Percentiles rank a stretch among this genome's conserved stretches.
Conservation (phyloP, 2,113 vertebrate species). For the Phrynosoma platyrhinos region DNA sequence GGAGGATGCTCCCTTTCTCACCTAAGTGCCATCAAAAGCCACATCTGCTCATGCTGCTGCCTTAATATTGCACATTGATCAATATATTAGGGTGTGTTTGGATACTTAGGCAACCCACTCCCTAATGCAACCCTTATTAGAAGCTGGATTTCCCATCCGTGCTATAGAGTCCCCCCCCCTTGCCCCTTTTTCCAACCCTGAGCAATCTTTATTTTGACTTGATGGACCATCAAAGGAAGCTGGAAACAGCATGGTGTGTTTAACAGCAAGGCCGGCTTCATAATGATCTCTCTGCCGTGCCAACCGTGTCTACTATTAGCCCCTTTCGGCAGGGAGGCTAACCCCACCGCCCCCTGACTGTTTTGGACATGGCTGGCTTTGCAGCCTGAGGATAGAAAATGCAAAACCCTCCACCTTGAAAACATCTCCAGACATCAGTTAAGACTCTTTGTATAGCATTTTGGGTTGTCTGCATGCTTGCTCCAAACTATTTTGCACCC, state of each 20-base stretch:
- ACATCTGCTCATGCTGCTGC: no score
- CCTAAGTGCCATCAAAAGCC: no score
- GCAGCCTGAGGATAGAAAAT: not conserved
- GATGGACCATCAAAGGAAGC: not conserved
- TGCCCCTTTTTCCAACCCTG: fast-evolving
- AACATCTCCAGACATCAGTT: not conserved
- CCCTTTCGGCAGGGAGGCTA: fast-evolving
- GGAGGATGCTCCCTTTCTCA: no score
- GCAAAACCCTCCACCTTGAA: not conserved
- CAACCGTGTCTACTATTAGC: not conserved
- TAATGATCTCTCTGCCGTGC: not conserved
- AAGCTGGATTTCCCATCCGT: no score
- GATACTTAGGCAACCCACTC: no score
- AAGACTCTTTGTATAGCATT: not conserved
- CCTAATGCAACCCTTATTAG: no score
- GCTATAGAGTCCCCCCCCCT: not conserved
- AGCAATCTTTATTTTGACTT: not conserved
- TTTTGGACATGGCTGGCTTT: not conserved
- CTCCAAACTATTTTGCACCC: not conserved
- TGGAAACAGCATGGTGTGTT: not conserved
- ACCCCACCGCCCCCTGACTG: no score
- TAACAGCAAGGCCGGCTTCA: not conserved
- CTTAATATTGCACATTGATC: no score
- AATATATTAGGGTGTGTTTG: no score
- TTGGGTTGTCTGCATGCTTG: not conserved